Evolutionary conservation across 2,797 vertebrate species (phyloP).

Genomic region (Rallus crepitans): DNA sequence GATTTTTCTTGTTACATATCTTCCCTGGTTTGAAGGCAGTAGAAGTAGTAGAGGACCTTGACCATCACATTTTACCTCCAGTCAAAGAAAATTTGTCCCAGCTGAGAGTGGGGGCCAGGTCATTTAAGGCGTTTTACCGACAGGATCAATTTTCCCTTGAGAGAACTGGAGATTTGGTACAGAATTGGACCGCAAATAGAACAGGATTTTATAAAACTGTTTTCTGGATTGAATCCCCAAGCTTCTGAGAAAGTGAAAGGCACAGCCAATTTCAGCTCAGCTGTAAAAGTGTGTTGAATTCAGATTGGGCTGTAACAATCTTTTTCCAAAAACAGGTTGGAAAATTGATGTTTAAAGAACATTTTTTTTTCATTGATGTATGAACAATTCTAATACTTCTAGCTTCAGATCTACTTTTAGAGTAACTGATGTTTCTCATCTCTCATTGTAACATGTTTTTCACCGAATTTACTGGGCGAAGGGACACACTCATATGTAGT

Average conservation of each 20-base stretch:
- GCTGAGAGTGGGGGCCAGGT: not conserved
- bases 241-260: conserved; percentile 5
- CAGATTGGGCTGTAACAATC: not conserved
- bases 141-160: not conserved
- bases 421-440: not conserved
- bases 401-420: not conserved
- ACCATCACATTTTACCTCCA: not conserved
- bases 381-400: not conserved
- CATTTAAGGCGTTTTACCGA: not conserved
- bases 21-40: not conserved
- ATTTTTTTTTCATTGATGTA: not conserved
- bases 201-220: not conserved
- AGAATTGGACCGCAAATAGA: not conserved
- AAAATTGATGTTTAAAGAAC: not conserved
- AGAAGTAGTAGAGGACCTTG: not conserved
- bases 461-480: not conserved
- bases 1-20: not conserved
- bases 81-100: not conserved
- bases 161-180: not conserved
- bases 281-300: conserved; percentile 18
- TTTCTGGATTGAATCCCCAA: not conserved
- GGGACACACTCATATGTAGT: not conserved
- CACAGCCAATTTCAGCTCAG: conserved; percentile 4
- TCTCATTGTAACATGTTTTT: not conserved
- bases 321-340: not conserved